These are phyloP conservation scores for Mormoops blainvillei DNA, from an alignment of 2,113 vertebrate species.

Conservation along the genomic window DNA sequence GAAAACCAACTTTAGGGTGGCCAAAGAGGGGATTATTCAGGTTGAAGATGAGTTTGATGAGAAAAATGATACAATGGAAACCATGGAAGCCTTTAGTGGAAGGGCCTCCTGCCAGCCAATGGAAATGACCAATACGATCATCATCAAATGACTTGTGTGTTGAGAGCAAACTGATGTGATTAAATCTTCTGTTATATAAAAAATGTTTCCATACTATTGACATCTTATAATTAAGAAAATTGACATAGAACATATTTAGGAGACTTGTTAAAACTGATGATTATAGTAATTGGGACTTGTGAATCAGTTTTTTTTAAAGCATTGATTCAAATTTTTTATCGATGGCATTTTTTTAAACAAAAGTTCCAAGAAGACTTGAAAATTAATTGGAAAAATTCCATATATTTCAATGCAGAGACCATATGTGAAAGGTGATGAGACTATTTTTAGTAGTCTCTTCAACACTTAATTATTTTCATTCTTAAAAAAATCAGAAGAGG, in stretches of 20 bases:
- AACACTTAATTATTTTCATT: neutral
- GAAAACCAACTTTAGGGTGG: neutral
- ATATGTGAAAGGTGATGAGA: neutral
- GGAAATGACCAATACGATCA: constrained; percentile 93
- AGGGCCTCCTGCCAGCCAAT: constrained; percentile 90
- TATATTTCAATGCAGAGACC: neutral
- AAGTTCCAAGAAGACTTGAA: neutral
- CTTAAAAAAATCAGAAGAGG: neutral
- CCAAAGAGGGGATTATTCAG: constrained; percentile 70
- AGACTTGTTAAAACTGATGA: neutral
- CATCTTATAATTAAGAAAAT: neutral
- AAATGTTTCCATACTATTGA: constrained; percentile 25
- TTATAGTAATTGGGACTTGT: neutral
- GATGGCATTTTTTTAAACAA: neutral
- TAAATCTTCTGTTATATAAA: constrained; percentile 64
- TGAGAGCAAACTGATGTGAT: constrained; percentile 7
- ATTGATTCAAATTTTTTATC: constrained; percentile 19
- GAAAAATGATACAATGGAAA: constrained; percentile 94
- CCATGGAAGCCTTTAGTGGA: constrained; percentile 94
- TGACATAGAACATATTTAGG: neutral
- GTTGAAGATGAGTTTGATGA: constrained; percentile 90
- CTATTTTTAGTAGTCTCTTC: neutral
- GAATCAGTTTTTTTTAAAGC: neutral
- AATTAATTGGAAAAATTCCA: neutral
- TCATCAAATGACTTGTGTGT: neutral